Base-by-base conservation (phyloP, 2,888 invertebrate species). In the Zhuqinia jingwanae region DNA sequence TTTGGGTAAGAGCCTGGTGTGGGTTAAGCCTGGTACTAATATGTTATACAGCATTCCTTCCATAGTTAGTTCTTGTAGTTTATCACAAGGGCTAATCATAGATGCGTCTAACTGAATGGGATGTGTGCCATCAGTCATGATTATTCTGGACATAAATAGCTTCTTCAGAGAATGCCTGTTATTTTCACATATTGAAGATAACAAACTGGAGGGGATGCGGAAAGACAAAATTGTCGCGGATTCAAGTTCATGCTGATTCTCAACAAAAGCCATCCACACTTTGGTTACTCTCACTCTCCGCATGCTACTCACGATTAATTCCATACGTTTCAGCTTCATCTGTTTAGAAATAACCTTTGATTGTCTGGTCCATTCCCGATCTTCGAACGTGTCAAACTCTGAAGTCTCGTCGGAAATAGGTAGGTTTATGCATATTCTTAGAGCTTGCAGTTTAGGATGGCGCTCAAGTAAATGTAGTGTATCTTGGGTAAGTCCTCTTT, bases 251-350 rank as follows among this genome's bases (percentile, higher is more conserved):
- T 17, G 80, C 70, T 88, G 87, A 30, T 75, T 36, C 25, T 85
- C 85, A 11, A 87, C 20, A 25, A 88, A 85, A 10, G 73, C 17
- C 25, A 42, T 68, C 87, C 84, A 88, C 0, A 88, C n/a, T 70
- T 85, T 88, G 1, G 77, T 53, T 20, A 81, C 42, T 13, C 81
- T 75, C 20, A 68, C 58, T 47, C 42, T 68, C 10, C 76, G 22
- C 80, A 88, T 81, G 20, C 76, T 85, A 45, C 45, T 76, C 0
- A 88, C 76, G 20, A 83, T 76, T n/a, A 88, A 15, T 45, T 88
- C 84, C 1, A 85, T 13, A n/a, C 11, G 17, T 56, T 76, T 85
- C 25, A 88, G 30, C 13, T 81, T 30, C 36, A 88, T n/a, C 50
- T n/a, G 27, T 30, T 65, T 80, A 8, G 87, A 84, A 22, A 58